Evolutionary conservation across 2,797 vertebrate species (phyloP).

Genomic region (Sebastes diploproa): DNA sequence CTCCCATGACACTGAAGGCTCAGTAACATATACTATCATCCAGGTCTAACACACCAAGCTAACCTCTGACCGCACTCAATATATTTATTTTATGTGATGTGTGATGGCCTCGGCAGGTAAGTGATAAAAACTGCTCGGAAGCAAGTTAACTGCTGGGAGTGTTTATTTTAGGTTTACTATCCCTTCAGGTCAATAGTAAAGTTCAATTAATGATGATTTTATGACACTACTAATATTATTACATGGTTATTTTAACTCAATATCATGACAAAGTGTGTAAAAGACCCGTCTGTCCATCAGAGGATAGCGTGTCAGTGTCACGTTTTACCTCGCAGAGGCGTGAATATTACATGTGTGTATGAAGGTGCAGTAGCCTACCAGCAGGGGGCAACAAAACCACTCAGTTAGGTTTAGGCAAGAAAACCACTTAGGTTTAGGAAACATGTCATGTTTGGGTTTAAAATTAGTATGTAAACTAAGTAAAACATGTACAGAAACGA

Average conservation of each 20-base stretch:
- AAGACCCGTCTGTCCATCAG: no score
- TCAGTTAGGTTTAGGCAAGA: no score
- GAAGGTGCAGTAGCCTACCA: no score
- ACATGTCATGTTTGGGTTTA: no score
- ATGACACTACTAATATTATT: neutral
- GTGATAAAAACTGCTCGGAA: constrained; percentile 3
- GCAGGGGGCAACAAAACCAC: no score
- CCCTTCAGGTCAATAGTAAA: neutral
- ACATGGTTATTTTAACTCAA: neutral
- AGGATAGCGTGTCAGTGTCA: no score
- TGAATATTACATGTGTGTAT: no score
- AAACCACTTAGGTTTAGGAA: no score
- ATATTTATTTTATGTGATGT: constrained; percentile 14
- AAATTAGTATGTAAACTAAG: no score
- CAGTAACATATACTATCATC: neutral
- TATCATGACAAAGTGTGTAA: no score
- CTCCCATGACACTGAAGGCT: neutral
- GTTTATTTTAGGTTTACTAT: constrained; percentile 15
- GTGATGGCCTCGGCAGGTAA: neutral
- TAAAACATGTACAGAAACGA: no score
- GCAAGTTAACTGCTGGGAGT: constrained; percentile 4
- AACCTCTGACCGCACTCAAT: neutral
- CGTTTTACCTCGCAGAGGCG: no score
- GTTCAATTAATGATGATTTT: constrained; percentile 6
- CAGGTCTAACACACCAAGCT: neutral